phyloP scores from a whole-genome alignment of 2,113 vertebrate species.

The Neotoma lepida region DNA sequence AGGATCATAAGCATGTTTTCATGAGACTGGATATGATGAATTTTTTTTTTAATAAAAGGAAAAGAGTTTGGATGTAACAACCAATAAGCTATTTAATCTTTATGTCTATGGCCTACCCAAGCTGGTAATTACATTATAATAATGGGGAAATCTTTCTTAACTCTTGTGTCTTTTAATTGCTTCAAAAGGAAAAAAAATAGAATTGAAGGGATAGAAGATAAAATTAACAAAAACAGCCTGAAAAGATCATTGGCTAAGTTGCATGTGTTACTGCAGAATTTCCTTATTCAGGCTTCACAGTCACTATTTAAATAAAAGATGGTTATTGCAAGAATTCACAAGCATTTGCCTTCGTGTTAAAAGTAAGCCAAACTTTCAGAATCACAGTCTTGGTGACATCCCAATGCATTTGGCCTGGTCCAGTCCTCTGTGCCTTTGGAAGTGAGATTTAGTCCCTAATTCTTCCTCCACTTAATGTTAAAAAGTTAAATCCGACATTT shows the following conservation, averaged over 20 bases:
- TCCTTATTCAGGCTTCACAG: neutral
- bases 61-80: neutral
- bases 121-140: slow-evolving; percentile 7
- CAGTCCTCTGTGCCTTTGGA: slow-evolving; percentile 1
- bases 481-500: neutral
- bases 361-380: neutral
- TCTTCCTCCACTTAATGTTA: neutral
- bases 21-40: neutral
- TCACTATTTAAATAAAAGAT: slow-evolving; percentile 31
- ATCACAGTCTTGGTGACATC: neutral
- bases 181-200: slow-evolving; percentile 3
- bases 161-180: neutral
- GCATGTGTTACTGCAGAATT: neutral
- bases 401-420: neutral
- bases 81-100: neutral
- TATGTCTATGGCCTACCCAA: neutral
- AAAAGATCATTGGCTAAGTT: neutral
- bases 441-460: slow-evolving; percentile 19
- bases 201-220: slow-evolving; percentile 32
- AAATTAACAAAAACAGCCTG: slow-evolving; percentile 14
- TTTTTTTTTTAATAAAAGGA: slow-evolving; percentile 37
- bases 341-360: neutral
- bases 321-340: neutral
- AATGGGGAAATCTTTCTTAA: slow-evolving; percentile 10
- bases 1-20: neutral